These are phyloP conservation scores for Leptura quadrifasciata DNA, from an alignment of 2,888 invertebrate species.

Conservation along the genomic window DNA sequence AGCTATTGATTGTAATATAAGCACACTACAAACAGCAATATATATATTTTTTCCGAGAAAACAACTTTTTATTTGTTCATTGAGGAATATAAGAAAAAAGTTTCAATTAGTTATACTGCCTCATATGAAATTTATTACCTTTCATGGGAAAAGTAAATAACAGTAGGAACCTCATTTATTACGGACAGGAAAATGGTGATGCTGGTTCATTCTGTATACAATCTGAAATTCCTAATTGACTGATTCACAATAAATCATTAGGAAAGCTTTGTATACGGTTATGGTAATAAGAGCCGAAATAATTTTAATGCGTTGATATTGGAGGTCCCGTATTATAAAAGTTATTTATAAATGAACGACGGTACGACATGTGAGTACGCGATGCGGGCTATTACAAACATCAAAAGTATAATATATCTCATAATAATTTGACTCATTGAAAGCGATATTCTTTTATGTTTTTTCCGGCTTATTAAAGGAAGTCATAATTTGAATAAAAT, in stretches of 20 bases:
- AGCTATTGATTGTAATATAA: too few relatives aligned
- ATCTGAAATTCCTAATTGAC: background rate
- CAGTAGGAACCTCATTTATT: background rate
- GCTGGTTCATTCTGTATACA: background rate
- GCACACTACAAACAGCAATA: too few relatives aligned
- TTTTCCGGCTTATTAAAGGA: slow-evolving; percentile 13
- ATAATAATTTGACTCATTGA: slow-evolving; percentile 23
- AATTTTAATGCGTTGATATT: slow-evolving; percentile 1
- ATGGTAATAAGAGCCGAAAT: background rate
- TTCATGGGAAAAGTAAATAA: background rate
- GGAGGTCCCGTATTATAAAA: slow-evolving; percentile 15
- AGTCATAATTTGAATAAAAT: slow-evolving; percentile 7
- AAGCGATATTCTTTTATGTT: slow-evolving; percentile 21
- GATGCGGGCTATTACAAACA: slow-evolving; percentile 17
- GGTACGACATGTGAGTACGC: background rate
- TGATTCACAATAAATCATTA: background rate
- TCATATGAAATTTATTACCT: background rate
- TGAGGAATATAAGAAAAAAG: background rate
- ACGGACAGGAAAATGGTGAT: background rate
- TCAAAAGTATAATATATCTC: slow-evolving; percentile 22
- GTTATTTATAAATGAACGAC: slow-evolving; percentile 1
- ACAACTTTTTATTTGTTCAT: background rate
- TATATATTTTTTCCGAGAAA: background rate
- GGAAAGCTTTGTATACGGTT: background rate
- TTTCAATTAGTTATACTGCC: background rate